Evolutionary conservation across 2,888 invertebrate species (phyloP).

Genomic region (Apotomis capreana): DNA sequence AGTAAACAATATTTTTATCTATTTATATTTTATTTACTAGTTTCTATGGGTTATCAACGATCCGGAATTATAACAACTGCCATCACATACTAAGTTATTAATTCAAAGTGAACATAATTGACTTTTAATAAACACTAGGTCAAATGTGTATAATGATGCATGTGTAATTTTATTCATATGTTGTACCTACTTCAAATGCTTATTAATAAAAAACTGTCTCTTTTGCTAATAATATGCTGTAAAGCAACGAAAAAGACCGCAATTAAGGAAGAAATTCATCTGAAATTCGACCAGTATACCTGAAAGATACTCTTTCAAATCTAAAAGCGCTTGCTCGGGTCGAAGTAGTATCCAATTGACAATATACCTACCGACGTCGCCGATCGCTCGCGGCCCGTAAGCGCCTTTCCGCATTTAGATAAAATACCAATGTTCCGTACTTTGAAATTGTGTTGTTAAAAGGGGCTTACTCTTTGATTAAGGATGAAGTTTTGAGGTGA

Average conservation of each 20-base stretch:
- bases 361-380: constrained; percentile 69
- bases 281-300: constrained; percentile 54
- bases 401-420: constrained; percentile 49
- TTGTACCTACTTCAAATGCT: too few relatives aligned
- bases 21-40: too few relatives aligned
- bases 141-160: too few relatives aligned
- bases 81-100: too few relatives aligned
- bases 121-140: too few relatives aligned
- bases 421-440: constrained; percentile 49
- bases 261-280: constrained; percentile 44
- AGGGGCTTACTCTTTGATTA: constrained; percentile 11
- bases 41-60: too few relatives aligned
- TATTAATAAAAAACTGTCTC: too few relatives aligned
- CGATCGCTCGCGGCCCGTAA: constrained; percentile 73
- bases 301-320: constrained; percentile 70
- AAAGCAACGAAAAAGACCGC: background rate
- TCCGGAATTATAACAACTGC: too few relatives aligned
- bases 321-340: constrained; percentile 71
- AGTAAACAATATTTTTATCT: too few relatives aligned
- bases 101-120: too few relatives aligned
- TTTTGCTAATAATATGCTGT: background rate
- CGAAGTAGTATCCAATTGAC: constrained; percentile 78
- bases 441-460: constrained; percentile 5
- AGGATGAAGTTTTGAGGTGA: constrained; percentile 2
- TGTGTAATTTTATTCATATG: too few relatives aligned